Base-by-base conservation (phyloP, 2,113 vertebrate species). In the Apteryx mantelli region DNA sequence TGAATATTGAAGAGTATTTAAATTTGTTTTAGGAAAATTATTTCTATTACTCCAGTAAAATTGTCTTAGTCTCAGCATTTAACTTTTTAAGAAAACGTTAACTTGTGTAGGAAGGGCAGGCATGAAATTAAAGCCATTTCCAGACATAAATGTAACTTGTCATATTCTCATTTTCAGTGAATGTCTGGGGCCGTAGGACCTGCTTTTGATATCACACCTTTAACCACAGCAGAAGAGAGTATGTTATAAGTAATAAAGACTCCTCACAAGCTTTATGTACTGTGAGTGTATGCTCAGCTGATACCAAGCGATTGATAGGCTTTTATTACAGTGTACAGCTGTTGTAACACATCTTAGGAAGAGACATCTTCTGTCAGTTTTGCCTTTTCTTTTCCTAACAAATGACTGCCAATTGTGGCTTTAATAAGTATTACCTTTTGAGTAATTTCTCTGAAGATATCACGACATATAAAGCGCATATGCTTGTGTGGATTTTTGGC, bases 161-260 rank as follows among this genome's bases (percentile, higher is more conserved):
- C 70, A 53, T 58, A 65, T 64, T 91, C 48, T 75, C 52, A 53
- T 93, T 69, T 71, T 91, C 63, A 69, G n/a, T 21, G 91, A 34
- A 79, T 82, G 34, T 76, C 52, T 92, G 65, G 56, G 69, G 28
- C 88, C 94, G 89, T 40, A 81, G n/a, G 63, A 76, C 81, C 70
- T 71, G 83, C 83, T 94, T 94, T 89, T 87, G 91, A 82, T 93
- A 92, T 69, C 69, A 73, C 77, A 87, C n/a, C 63, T 97, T 92
- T 76, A 87, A 83, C 88, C 38, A 61, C 52, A 84, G 92, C 34
- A 97, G 86, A 93, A 66, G 53, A 70, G 94, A 80, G 71, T 42
- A 36, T 0, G 0, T 63, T 91, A 63, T 90, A 88, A 97, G 86
- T 88, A 94, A 91, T 60, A 91, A 58, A 86, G 76, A 32, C 8